Percentiles rank a stretch among this genome's conserved stretches.
phyloP scores from a whole-genome alignment of 2,888 invertebrate species.

The Athalia cordata region DNA sequence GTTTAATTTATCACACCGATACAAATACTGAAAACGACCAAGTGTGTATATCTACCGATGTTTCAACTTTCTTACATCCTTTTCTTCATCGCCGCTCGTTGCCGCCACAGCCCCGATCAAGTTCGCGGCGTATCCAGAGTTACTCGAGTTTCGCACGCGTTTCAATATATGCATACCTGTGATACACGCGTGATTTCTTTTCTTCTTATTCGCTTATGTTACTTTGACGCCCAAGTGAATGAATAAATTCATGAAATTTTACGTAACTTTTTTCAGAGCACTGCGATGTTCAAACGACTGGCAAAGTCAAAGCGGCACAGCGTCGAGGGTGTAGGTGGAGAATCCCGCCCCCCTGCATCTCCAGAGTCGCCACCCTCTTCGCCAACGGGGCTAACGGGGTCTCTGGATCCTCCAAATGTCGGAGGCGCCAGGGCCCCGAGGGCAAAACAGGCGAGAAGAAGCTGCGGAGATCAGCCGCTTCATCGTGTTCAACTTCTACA shows the following conservation, averaged over 20 bases:
- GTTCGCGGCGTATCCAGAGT: slow-evolving; percentile 33
- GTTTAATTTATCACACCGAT: neutral
- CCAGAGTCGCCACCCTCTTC: slow-evolving; percentile 65
- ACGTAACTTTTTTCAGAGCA: slow-evolving; percentile 23
- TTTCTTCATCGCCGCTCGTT: slow-evolving; percentile 13
- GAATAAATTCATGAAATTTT: neutral
- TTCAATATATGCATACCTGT: slow-evolving; percentile 9
- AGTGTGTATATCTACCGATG: neutral
- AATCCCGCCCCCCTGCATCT: slow-evolving; percentile 74
- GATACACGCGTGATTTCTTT: neutral
- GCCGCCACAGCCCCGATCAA: slow-evolving; percentile 37
- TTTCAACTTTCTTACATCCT: slow-evolving; percentile 9
- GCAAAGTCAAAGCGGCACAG: slow-evolving; percentile 81
- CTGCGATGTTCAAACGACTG: slow-evolving; percentile 77
- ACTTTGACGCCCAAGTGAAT: no score
- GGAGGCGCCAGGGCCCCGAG: slow-evolving; percentile 61
- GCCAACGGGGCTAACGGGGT: slow-evolving; percentile 54
- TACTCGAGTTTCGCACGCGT: slow-evolving; percentile 34
- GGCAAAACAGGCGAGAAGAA: slow-evolving; percentile 65
- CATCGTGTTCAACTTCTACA: slow-evolving; percentile 54
- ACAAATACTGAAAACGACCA: neutral
- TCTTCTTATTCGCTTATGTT: neutral
- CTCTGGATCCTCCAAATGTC: slow-evolving; percentile 55
- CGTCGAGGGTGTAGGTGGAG: slow-evolving; percentile 77
- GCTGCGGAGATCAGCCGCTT: slow-evolving; percentile 60